phyloP scores from a whole-genome alignment of 1,140 invertebrate species.

The Thaumatotibia leucotreta region DNA sequence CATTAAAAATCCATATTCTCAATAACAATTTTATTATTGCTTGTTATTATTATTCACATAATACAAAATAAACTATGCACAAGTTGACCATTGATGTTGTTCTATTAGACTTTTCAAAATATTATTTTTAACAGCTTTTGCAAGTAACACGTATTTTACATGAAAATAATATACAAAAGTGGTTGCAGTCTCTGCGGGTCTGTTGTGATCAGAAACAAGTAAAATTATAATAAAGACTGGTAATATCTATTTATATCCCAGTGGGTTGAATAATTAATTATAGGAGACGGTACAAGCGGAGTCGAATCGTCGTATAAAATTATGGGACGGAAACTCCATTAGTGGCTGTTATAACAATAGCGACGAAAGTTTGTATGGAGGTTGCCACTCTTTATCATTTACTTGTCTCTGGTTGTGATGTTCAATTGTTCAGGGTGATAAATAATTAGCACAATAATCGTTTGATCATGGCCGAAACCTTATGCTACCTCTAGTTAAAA shows the following conservation, averaged over 20 bases:
- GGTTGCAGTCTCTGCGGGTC: conserved; percentile 40
- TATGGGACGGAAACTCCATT: not conserved
- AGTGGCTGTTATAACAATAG: not conserved
- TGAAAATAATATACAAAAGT: conserved; percentile 52
- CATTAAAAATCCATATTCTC: conserved; percentile 47
- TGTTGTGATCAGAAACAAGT: conserved; percentile 11
- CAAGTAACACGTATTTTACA: conserved; percentile 32
- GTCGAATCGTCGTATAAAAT: not conserved
- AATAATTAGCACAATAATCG: conserved; percentile 49
- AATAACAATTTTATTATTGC: conserved; percentile 75
- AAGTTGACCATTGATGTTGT: conserved; percentile 71
- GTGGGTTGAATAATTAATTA: not conserved
- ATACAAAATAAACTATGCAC: conserved; percentile 79
- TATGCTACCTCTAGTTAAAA: conserved; percentile 49
- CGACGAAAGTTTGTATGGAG: not conserved
- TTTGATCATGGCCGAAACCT: conserved; percentile 60
- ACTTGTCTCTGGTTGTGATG: conserved; percentile 55
- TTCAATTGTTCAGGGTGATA: conserved; percentile 52
- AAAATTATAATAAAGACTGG: not conserved
- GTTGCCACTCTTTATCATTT: not conserved
- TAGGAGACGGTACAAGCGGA: not conserved
- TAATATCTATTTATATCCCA: not conserved
- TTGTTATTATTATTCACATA: conserved; percentile 77
- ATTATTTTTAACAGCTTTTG: conserved; percentile 48
- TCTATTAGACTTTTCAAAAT: conserved; percentile 67